Evolutionary conservation across 2,888 invertebrate genomes (phyloP).

Genomic region (Sialis lutaria): DNA sequence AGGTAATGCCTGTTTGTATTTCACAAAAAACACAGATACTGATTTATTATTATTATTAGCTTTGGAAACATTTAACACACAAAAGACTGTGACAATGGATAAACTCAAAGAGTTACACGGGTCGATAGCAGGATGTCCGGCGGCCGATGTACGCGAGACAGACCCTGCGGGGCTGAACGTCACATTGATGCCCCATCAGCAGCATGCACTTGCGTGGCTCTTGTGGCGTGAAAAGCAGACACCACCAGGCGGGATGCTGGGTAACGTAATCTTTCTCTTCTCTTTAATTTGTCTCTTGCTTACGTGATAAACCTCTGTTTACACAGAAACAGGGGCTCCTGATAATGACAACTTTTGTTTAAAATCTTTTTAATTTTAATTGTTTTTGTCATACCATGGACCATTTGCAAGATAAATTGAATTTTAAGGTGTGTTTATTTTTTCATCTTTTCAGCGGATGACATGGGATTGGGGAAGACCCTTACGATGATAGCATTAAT

Average conservation of each 20-base stretch:
- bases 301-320: too few relatives aligned
- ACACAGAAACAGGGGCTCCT: too few relatives aligned
- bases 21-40: too few relatives aligned
- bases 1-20: neutral
- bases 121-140: slow-evolving; percentile 48
- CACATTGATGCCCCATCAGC: slow-evolving; percentile 65
- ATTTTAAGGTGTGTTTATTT: neutral
- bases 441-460: slow-evolving; percentile 37
- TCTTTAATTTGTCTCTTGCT: too few relatives aligned
- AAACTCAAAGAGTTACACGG: slow-evolving; percentile 53
- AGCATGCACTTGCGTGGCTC: slow-evolving; percentile 75
- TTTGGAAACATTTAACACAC: slow-evolving; percentile 46
- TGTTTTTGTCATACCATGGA: neutral
- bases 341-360: too few relatives aligned
- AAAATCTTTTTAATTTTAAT: too few relatives aligned
- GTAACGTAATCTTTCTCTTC: slow-evolving; percentile 22
- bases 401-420: neutral
- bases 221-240: slow-evolving; percentile 77
- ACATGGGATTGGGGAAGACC: slow-evolving; percentile 74
- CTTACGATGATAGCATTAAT: slow-evolving; percentile 66
- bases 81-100: slow-evolving; percentile 52
- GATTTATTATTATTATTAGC: slow-evolving; percentile 24
- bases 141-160: slow-evolving; percentile 34
- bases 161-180: slow-evolving; percentile 47
- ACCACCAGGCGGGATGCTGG: slow-evolving; percentile 74